These are phyloP conservation scores for Idaea aversata DNA, from an alignment of 2,888 invertebrate genomes.

Conservation along the genomic window DNA sequence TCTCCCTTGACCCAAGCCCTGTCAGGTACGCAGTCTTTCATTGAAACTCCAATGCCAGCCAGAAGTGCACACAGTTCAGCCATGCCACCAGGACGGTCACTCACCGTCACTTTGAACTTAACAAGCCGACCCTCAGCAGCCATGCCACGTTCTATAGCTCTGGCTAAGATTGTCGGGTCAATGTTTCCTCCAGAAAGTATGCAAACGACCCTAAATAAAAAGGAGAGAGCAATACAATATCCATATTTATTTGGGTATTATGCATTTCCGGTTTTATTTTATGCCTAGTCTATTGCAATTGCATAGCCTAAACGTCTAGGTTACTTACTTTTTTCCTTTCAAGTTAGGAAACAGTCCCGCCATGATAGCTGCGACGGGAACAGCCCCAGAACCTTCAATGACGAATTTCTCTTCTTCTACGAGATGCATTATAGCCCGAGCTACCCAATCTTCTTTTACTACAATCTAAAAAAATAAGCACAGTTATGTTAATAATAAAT, in stretches of 20 bases:
- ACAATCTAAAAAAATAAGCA: constrained; percentile 74
- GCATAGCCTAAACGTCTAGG: not conserved
- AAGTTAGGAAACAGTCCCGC: constrained; percentile 89
- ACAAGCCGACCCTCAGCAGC: constrained; percentile 90
- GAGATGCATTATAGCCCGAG: constrained; percentile 87
- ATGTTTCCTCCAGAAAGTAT: constrained; percentile 94
- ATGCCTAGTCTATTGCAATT: not conserved
- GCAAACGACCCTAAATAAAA: constrained; percentile 85
- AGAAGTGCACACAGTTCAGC: constrained; percentile 89
- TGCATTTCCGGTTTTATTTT: not conserved
- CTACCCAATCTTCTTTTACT: constrained; percentile 92
- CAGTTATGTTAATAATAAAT: not conserved
- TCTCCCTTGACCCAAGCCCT: constrained; percentile 95
- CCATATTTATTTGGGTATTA: too few relatives aligned
- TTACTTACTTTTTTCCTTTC: constrained; percentile 87
- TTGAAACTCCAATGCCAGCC: constrained; percentile 87
- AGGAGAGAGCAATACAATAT: not conserved
- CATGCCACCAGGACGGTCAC: constrained; percentile 92
- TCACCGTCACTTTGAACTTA: constrained; percentile 82
- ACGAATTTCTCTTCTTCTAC: constrained; percentile 92
- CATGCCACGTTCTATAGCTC: constrained; percentile 93
- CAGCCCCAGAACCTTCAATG: constrained; percentile 93
- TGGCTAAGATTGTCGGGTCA: constrained; percentile 91
- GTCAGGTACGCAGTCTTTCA: constrained; percentile 97
- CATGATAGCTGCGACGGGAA: constrained; percentile 88